A percentile compares a stretch with the other conserved stretches of the same genome.
Conservation (phyloP, 1,140 invertebrate species). For the Drosophila seguyi region DNA sequence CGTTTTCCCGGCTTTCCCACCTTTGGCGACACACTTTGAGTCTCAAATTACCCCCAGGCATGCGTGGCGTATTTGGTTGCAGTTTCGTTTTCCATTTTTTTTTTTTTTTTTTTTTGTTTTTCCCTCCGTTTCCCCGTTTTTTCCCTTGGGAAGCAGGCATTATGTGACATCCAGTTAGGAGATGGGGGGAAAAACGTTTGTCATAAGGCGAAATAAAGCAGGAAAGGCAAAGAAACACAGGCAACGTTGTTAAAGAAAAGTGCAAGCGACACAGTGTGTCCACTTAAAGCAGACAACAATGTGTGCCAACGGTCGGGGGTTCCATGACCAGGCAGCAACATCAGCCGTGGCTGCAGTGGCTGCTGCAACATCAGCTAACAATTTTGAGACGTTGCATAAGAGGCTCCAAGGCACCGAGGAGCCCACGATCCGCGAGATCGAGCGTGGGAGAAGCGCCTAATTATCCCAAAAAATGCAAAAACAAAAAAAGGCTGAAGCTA, state of each 20-base stretch:
- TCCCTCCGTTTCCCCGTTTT: background rate
- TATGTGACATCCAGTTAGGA: slow-evolving; percentile 50
- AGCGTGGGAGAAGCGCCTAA: slow-evolving; percentile 46
- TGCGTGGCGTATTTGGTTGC: slow-evolving; percentile 49
- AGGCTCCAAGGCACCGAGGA: slow-evolving; percentile 29
- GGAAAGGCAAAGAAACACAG: slow-evolving; percentile 38
- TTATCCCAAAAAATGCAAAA: slow-evolving; percentile 40
- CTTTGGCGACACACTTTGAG: slow-evolving; percentile 44
- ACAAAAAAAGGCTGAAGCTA: slow-evolving; percentile 9
- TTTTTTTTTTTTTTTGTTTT: background rate
- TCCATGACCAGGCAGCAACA: slow-evolving; percentile 20
- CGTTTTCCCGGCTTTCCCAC: slow-evolving; percentile 21
- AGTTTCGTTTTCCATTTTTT: slow-evolving; percentile 26
- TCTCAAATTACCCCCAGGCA: slow-evolving; percentile 49
- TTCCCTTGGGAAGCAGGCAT: slow-evolving; percentile 36
- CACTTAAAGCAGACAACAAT: slow-evolving; percentile 70
- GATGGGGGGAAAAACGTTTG: slow-evolving; percentile 8
- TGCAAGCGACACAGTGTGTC: slow-evolving; percentile 56
- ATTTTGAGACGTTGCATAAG: slow-evolving; percentile 56
- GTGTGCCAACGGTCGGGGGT: slow-evolving; percentile 36
- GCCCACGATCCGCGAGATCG: slow-evolving; percentile 30
- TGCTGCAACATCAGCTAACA: slow-evolving; percentile 33
- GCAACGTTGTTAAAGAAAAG: slow-evolving; percentile 52
- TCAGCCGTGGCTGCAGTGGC: slow-evolving; percentile 9
- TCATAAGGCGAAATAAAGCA: slow-evolving; percentile 44